Evolutionary conservation across 2,113 vertebrate species (phyloP).

Genomic region (Polypterus bichir): DNA sequence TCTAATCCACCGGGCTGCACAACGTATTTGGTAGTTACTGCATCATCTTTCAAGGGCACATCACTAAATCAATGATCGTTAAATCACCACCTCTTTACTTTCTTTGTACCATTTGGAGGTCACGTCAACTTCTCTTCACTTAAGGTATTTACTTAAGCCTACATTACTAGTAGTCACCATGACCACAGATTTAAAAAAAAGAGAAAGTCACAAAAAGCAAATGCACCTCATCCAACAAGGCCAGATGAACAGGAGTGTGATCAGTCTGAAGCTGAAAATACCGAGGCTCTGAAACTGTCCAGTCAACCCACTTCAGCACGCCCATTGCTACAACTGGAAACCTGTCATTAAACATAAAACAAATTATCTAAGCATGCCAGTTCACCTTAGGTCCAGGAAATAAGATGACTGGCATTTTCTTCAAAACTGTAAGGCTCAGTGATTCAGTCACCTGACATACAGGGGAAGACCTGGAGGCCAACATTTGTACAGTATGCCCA

Average conservation of each 20-base stretch:
- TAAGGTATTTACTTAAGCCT: too few species aligned
- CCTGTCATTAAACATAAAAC: conserved; percentile 34
- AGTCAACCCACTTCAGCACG: conserved; percentile 96
- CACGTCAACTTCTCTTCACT: neutral
- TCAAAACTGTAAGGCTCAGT: neutral
- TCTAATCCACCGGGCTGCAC: too few species aligned
- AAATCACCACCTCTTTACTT: too few species aligned
- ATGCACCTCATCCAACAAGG: conserved; percentile 80
- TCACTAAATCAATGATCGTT: too few species aligned
- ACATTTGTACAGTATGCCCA: conserved; percentile 21
- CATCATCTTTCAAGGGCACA: too few species aligned
- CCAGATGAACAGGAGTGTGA: conserved; percentile 90
- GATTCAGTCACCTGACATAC: neutral
- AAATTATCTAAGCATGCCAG: neutral
- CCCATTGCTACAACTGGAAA: conserved; percentile 97
- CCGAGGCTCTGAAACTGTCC: conserved; percentile 90
- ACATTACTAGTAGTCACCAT: too few species aligned
- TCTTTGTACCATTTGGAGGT: too few species aligned
- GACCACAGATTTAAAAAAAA: too few species aligned
- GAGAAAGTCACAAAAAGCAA: too few species aligned
- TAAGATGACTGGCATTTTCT: neutral
- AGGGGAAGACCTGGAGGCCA: too few species aligned
- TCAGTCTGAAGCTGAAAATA: conserved; percentile 97
- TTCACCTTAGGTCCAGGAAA: too few species aligned
- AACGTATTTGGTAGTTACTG: too few species aligned